phyloP scores from a whole-genome alignment of 1,140 invertebrate species.

The Myzus persicae region DNA sequence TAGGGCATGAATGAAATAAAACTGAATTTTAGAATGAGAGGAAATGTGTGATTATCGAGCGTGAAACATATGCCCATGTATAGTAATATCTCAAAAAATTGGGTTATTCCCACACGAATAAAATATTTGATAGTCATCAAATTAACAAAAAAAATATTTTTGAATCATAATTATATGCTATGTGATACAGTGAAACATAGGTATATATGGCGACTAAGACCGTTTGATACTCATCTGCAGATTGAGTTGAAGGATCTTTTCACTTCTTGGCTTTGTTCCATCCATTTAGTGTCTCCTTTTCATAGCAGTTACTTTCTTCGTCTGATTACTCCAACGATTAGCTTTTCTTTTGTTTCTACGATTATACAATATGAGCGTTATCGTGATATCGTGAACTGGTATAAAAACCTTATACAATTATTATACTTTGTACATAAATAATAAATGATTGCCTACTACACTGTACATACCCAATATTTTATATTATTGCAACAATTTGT shows the following conservation, averaged over 20 bases:
- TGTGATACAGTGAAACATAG: not conserved
- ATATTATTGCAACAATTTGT: not conserved
- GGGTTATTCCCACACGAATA: not conserved
- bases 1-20: not conserved
- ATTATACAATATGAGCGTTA: not conserved
- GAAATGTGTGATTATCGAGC: not conserved
- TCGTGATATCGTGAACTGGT: not conserved
- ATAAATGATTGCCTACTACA: not conserved
- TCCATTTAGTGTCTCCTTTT: not conserved
- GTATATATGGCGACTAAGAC: not conserved
- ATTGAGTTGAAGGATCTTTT: constrained; percentile 6
- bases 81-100: not conserved
- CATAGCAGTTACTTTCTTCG: not conserved
- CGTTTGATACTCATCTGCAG: not conserved
- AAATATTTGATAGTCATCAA: not conserved
- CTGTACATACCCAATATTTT: not conserved
- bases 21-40: not conserved
- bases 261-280: constrained; percentile 6
- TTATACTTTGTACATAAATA: not conserved
- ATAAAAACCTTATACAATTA: not conserved
- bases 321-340: not conserved
- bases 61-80: not conserved
- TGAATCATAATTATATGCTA: not conserved
- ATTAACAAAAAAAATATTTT: not conserved
- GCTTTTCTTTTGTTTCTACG: not conserved